A percentile compares a stretch with the other conserved stretches of the same genome.
phyloP scores from a whole-genome alignment of 2,797 vertebrate genomes.

The Siniperca undulata region DNA sequence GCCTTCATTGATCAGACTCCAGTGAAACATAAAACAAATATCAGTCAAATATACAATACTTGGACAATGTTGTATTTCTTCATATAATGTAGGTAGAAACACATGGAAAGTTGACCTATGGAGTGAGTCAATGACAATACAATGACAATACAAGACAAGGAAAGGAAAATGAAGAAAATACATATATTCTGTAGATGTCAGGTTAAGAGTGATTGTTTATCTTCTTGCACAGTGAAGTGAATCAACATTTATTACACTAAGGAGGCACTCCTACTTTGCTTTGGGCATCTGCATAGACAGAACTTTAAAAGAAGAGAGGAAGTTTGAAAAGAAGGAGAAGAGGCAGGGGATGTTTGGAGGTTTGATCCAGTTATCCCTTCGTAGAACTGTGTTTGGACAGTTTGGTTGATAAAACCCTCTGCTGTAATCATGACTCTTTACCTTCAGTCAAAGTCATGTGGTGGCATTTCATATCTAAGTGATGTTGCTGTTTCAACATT shows the following conservation, averaged over 20 bases:
- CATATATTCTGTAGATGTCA: neutral
- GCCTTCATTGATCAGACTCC: neutral
- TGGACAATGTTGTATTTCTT: neutral
- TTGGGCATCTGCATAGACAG: constrained; percentile 2
- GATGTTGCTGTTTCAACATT: neutral
- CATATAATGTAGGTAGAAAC: neutral
- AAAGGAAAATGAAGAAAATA: neutral
- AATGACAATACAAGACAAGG: neutral
- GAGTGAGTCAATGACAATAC: neutral
- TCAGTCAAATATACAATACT: neutral
- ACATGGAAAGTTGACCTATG: neutral
- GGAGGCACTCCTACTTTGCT: neutral
- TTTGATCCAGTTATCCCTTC: neutral
- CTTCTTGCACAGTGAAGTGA: neutral
- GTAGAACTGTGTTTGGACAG: neutral
- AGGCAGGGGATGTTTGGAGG: neutral
- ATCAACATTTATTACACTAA: constrained; percentile 1
- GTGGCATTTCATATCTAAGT: neutral
- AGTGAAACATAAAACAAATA: neutral
- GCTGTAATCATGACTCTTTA: neutral
- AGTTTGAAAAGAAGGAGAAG: neutral
- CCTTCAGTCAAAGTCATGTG: neutral
- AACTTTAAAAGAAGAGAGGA: neutral
- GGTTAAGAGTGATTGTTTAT: constrained; percentile 1
- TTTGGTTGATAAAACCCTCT: neutral